Conservation (phyloP, 2,888 invertebrate genomes). For the Neoscelio sp. region DNA sequence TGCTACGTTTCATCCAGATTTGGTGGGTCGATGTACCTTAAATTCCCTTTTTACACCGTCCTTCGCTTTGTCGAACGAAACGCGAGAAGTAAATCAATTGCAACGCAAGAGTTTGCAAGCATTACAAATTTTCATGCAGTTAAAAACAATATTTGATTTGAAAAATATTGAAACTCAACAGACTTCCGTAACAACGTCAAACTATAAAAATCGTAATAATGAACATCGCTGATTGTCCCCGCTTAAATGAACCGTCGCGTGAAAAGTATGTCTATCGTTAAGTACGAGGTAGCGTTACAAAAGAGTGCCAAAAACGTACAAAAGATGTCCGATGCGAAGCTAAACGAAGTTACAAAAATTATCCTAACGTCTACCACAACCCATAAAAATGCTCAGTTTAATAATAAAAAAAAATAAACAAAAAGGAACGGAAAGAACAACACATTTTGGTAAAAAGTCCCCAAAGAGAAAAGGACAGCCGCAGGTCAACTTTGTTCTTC, state of each 20-base stretch:
- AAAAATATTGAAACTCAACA: slow-evolving; percentile 19
- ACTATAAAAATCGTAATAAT: no score
- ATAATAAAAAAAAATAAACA: not conserved
- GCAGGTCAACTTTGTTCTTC: no score
- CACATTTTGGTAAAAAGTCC: no score
- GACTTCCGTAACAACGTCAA: slow-evolving; percentile 2
- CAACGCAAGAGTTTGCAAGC: no score
- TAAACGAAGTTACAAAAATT: not conserved
- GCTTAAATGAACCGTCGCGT: slow-evolving; percentile 55
- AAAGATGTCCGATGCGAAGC: not conserved
- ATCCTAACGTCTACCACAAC: slow-evolving; percentile 3
- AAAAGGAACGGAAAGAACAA: no score
- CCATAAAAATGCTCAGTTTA: slow-evolving; percentile 9
- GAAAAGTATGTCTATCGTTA: slow-evolving; percentile 14
- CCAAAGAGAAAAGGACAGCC: no score
- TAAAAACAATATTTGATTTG: no score
- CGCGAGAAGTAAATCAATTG: no score
- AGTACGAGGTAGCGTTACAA: slow-evolving; percentile 43
- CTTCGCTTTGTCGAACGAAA: no score
- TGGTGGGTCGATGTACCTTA: slow-evolving; percentile 12
- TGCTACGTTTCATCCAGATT: slow-evolving; percentile 11
- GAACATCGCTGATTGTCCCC: slow-evolving; percentile 69
- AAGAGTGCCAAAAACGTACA: slow-evolving; percentile 18
- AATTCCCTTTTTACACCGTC: no score
- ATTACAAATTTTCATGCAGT: no score